These are phyloP conservation scores for Alviniconcha marisindica DNA, from an alignment of 1,140 invertebrate genomes.

Conservation along the genomic window DNA sequence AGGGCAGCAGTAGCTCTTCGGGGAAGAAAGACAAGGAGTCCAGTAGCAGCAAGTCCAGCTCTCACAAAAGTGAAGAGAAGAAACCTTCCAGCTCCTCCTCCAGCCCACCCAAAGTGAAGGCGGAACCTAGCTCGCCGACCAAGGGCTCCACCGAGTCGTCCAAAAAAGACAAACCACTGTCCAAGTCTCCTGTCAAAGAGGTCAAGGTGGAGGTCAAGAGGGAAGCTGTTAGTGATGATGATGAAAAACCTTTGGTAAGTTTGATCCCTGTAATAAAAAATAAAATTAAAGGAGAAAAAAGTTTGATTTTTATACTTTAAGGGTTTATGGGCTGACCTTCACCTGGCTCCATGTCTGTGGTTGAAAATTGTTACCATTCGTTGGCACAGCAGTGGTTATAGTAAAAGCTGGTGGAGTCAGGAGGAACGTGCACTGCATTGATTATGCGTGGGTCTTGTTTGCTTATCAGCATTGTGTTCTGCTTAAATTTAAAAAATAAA, in stretches of 20 bases:
- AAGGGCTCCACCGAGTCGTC: conserved; percentile 9
- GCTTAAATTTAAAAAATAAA: no score
- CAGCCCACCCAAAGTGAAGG: conserved; percentile 18
- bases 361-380: no score
- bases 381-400: no score
- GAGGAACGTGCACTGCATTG: no score
- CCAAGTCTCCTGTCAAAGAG: conserved; percentile 21
- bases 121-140: conserved; percentile 47
- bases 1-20: conserved; percentile 37
- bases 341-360: no score
- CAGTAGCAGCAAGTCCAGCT: conserved; percentile 34
- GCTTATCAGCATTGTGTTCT: no score
- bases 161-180: conserved; percentile 36
- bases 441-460: no score
- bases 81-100: neutral
- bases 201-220: conserved; percentile 65
- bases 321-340: no score
- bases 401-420: no score
- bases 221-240: conserved; percentile 80
- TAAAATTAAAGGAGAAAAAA: neutral
- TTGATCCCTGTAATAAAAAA: no score
- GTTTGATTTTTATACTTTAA: neutral
- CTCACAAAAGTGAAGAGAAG: conserved; percentile 36
- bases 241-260: conserved; percentile 87
- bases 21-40: conserved; percentile 23